A percentile compares a stretch with the other conserved stretches of the same genome.
These are phyloP conservation scores for Callochromis pleurospilus DNA, from an alignment of 2,113 vertebrate species.

Conservation along the genomic window DNA sequence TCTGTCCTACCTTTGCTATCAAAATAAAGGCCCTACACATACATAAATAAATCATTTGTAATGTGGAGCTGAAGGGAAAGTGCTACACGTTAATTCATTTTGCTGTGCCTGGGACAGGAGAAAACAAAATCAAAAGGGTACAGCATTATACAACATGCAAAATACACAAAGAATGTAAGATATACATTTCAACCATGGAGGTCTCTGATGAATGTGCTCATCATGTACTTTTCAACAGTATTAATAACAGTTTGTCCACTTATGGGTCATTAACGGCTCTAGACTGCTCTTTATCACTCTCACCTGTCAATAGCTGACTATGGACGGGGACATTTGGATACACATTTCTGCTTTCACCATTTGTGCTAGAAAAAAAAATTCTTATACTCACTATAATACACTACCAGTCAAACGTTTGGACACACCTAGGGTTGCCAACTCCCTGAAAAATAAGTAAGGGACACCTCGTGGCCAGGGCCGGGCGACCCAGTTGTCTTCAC, in stretches of 20 bases:
- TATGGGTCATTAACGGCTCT: background rate
- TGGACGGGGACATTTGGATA: background rate
- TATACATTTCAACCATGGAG: background rate
- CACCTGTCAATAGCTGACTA: background rate
- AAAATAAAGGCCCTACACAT: background rate
- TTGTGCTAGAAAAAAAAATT: background rate
- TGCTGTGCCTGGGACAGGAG: fast-evolving
- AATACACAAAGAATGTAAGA: background rate
- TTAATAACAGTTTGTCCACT: background rate
- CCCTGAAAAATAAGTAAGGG: too few relatives aligned
- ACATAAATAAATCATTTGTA: fast-evolving
- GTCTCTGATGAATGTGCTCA: background rate
- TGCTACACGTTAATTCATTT: background rate
- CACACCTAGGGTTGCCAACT: too few relatives aligned
- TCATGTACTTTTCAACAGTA: background rate
- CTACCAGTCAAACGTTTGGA: background rate
- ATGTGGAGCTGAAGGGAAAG: background rate
- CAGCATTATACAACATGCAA: background rate
- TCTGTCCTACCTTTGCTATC: background rate
- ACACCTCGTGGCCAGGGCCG: too few relatives aligned
- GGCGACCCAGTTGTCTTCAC: too few relatives aligned
- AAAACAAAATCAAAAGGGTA: background rate
- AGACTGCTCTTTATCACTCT: background rate
- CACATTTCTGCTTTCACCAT: background rate
- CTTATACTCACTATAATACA: background rate